A percentile compares a stretch with the other conserved stretches of the same genome.
Evolutionary conservation across 37 sponge, comb jelly and placozoan species (phyloP).

Genomic region (Amphimedon queenslandica): DNA sequence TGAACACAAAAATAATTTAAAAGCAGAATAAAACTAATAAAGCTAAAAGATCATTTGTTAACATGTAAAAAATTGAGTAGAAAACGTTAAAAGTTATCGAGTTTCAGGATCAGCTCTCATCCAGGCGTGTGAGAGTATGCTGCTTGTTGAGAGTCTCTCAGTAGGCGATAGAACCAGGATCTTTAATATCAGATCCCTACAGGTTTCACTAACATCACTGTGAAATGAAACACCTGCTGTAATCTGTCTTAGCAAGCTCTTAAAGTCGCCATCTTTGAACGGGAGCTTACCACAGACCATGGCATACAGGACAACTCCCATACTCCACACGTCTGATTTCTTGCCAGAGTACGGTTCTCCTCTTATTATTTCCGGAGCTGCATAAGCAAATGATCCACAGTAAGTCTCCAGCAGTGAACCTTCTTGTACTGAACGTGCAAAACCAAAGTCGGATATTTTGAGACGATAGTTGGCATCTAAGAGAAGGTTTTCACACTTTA

Average conservation of each 20-base stretch:
- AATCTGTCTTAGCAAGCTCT: constrained; percentile 68
- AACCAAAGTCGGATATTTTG: constrained; percentile 87
- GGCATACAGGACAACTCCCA: constrained; percentile 90
- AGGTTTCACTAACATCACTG: constrained; percentile 22
- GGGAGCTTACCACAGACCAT: constrained; percentile 85
- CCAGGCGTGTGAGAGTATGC: constrained; percentile 57
- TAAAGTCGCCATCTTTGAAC: constrained; percentile 82
- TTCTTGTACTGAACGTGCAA: constrained; percentile 42
- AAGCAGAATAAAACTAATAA: too few species aligned
- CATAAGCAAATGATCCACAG: constrained; percentile 96
- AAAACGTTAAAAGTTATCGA: too few species aligned
- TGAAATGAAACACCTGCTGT: constrained; percentile 46
- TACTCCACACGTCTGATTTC: constrained; percentile 90
- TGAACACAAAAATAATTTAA: too few species aligned
- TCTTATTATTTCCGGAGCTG: constrained; percentile 87
- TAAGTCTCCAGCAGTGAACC: constrained; percentile 55
- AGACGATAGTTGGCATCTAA: constrained; percentile 54
- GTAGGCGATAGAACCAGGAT: constrained; percentile 30
- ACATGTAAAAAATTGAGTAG: too few species aligned
- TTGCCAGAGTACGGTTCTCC: constrained; percentile 85
- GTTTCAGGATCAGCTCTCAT: constrained; percentile 8
- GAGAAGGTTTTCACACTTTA: constrained; percentile 92
- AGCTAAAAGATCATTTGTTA: too few species aligned
- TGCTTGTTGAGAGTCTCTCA: constrained; percentile 25
- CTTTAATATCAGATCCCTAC: constrained; percentile 24